Evolutionary conservation across 2,797 vertebrate genomes (phyloP).

Genomic region (Hephaestus fuliginosus): DNA sequence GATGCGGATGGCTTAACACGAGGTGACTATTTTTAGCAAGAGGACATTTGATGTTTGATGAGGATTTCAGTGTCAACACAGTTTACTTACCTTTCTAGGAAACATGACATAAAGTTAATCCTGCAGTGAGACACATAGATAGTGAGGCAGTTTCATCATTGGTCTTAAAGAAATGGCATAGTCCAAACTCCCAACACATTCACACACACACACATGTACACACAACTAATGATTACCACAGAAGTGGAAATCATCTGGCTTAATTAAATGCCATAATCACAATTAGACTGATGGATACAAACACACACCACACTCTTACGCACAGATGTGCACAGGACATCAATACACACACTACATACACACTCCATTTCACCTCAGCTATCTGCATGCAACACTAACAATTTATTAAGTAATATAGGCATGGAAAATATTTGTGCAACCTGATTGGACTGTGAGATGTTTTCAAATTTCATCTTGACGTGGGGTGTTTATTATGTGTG

Average conservation of each 20-base stretch:
- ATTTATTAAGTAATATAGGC: slow-evolving; percentile 26
- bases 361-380: slow-evolving; percentile 9
- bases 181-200: slow-evolving; percentile 20
- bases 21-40: slow-evolving; percentile 55
- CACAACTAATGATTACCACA: slow-evolving; percentile 36
- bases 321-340: slow-evolving; percentile 3
- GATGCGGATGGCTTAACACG: slow-evolving; percentile 25
- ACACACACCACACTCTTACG: slow-evolving; percentile 10
- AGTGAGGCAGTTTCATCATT: slow-evolving; percentile 21
- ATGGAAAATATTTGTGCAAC: slow-evolving; percentile 27
- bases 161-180: slow-evolving; percentile 20
- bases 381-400: slow-evolving; percentile 29
- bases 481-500: neutral
- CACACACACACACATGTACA: neutral
- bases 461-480: neutral
- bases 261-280: slow-evolving; percentile 67
- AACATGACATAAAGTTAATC: slow-evolving; percentile 49
- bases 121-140: slow-evolving; percentile 30
- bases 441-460: slow-evolving; percentile 20
- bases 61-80: slow-evolving; percentile 57
- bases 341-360: neutral
- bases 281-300: slow-evolving; percentile 49
- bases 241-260: slow-evolving; percentile 54
- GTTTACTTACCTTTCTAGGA: slow-evolving; percentile 34
- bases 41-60: slow-evolving; percentile 58